Evolutionary conservation across 2,888 invertebrate genomes (phyloP).

Genomic region (Proisotoma minuta): DNA sequence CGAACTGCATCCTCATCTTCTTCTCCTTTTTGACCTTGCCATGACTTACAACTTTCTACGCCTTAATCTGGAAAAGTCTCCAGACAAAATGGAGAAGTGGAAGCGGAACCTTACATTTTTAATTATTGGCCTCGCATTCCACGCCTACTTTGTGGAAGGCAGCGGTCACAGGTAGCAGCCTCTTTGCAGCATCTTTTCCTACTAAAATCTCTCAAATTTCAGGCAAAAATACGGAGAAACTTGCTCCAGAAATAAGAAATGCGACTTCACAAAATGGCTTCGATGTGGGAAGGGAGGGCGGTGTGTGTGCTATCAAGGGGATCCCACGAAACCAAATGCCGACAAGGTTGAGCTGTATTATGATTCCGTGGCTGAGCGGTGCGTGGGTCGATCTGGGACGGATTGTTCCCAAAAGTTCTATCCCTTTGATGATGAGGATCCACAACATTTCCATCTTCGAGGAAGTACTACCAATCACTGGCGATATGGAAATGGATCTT

Average conservation of each 20-base stretch:
- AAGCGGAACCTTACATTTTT: neutral
- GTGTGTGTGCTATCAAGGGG: slow-evolving; percentile 27
- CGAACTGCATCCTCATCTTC: too few species aligned
- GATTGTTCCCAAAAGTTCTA: slow-evolving; percentile 21
- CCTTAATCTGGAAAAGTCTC: too few species aligned
- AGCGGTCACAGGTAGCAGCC: too few species aligned
- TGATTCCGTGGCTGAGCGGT: neutral
- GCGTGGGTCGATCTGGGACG: slow-evolving; percentile 25
- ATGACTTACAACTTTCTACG: too few species aligned
- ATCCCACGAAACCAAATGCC: neutral
- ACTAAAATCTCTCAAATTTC: too few species aligned
- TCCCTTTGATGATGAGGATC: slow-evolving; percentile 38
- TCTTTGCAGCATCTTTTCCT: too few species aligned
- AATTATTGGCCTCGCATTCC: neutral
- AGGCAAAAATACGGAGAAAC: slow-evolving; percentile 30
- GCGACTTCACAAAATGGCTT: slow-evolving; percentile 38
- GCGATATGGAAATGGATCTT: slow-evolving; percentile 38
- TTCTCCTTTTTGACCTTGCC: too few species aligned
- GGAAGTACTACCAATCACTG: slow-evolving; percentile 40
- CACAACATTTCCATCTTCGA: slow-evolving; percentile 25
- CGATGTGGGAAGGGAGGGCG: slow-evolving; percentile 26
- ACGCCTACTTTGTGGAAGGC: slow-evolving; percentile 1
- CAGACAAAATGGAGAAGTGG: neutral
- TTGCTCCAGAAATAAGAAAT: slow-evolving; percentile 34
- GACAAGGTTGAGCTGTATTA: neutral